phyloP scores from a whole-genome alignment of 2,888 invertebrate genomes.

The Achlya flavicornis region DNA sequence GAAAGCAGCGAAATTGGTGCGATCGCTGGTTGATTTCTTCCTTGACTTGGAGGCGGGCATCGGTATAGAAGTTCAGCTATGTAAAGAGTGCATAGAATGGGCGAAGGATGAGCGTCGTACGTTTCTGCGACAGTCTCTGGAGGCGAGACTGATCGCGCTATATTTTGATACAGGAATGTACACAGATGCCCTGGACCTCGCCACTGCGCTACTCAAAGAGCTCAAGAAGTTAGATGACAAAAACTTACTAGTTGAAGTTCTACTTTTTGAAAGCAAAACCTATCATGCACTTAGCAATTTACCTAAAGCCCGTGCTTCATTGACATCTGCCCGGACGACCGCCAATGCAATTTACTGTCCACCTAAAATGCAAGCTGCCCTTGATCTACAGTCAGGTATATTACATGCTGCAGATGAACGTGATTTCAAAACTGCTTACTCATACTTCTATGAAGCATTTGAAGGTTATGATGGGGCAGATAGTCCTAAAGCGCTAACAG shows the following conservation, averaged over 20 bases:
- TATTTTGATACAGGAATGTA: slow-evolving; percentile 97
- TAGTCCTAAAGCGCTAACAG: slow-evolving; percentile 94
- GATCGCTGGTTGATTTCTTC: slow-evolving; percentile 98
- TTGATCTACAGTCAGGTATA: slow-evolving; percentile 98
- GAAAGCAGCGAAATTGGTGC: slow-evolving; percentile 98
- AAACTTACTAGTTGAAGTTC: slow-evolving; percentile 98
- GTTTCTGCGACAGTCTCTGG: slow-evolving; percentile 97
- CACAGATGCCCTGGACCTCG: slow-evolving; percentile 92
- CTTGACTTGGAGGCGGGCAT: slow-evolving; percentile 98
- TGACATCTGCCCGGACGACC: slow-evolving; percentile 99
- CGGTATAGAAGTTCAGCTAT: slow-evolving; percentile 96
- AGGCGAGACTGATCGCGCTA: slow-evolving; percentile 96
- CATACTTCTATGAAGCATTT: slow-evolving; percentile 99
- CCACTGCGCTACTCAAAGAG: slow-evolving; percentile 95
- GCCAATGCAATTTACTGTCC: slow-evolving; percentile 99
- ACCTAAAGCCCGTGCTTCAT: slow-evolving; percentile 97
- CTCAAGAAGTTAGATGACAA: slow-evolving; percentile 99
- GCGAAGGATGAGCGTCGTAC: slow-evolving; percentile 98
- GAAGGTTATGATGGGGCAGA: slow-evolving; percentile 99
- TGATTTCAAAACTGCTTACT: slow-evolving; percentile 99
- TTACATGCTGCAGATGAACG: slow-evolving; percentile 99
- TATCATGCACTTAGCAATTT: slow-evolving; percentile 98
- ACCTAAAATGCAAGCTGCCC: slow-evolving; percentile 98
- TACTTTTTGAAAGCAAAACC: slow-evolving; percentile 98
- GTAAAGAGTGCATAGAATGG: slow-evolving; percentile 99